These are phyloP conservation scores for Platycheirus rosarum DNA, from an alignment of 2,888 invertebrate species.

Conservation along the genomic window DNA sequence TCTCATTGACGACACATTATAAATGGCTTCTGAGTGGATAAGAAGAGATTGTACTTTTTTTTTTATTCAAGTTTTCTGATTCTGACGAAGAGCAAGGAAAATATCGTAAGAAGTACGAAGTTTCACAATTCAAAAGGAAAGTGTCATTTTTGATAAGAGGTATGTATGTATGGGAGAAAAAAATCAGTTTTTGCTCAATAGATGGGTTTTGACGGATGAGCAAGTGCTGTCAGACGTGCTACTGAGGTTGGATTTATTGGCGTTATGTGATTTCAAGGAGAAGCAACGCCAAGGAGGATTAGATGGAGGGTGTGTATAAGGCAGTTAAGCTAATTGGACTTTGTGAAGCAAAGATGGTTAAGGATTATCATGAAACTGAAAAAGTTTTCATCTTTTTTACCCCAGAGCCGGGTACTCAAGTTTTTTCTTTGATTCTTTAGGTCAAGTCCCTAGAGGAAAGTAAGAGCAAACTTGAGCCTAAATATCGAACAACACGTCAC, in stretches of 20 bases:
- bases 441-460: too few species aligned
- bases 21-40: conserved; percentile 67
- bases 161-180: conserved; percentile 2
- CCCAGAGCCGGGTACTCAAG: too few species aligned
- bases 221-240: neutral
- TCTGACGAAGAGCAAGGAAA: neutral
- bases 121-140: conserved; percentile 30
- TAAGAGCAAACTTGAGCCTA: too few species aligned
- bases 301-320: neutral
- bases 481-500: too few species aligned
- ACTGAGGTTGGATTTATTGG: conserved; percentile 21
- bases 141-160: conserved; percentile 37
- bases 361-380: too few species aligned
- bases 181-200: neutral
- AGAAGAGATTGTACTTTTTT: conserved; percentile 50
- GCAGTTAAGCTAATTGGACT: neutral
- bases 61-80: conserved; percentile 7
- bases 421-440: too few species aligned
- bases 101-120: neutral
- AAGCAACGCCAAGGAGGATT: neutral
- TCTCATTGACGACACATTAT: conserved; percentile 70
- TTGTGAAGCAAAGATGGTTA: too few species aligned
- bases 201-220: conserved; percentile 10
- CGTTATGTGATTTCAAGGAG: conserved; percentile 15
- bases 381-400: too few species aligned